These are phyloP conservation scores for Camarhynchus parvulus DNA, from an alignment of 2,113 vertebrate species.

Conservation along the genomic window DNA sequence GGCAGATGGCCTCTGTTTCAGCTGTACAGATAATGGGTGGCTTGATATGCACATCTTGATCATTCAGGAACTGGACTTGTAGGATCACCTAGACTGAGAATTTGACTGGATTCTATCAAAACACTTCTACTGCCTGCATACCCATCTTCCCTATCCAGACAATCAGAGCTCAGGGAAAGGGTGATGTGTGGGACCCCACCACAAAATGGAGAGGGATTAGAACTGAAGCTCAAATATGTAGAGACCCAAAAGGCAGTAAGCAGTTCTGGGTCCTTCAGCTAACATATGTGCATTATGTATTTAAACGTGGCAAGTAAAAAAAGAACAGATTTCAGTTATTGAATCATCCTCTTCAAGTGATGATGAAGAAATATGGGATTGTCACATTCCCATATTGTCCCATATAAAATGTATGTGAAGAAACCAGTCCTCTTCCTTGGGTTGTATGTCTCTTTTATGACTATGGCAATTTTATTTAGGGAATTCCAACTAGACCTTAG, in stretches of 20 bases:
- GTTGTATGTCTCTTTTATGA: not conserved
- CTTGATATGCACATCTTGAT: not conserved
- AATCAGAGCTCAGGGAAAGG: not conserved
- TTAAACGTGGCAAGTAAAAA: not conserved
- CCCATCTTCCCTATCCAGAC: not conserved
- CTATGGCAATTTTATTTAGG: not conserved
- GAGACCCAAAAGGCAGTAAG: not conserved
- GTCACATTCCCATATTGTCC: not conserved
- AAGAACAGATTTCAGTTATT: not conserved
- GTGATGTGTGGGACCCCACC: not conserved
- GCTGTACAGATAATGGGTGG: not conserved
- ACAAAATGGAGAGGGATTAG: not conserved
- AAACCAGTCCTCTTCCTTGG: not conserved
- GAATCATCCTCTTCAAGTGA: not conserved
- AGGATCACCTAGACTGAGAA: not conserved
- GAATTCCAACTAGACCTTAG: not conserved
- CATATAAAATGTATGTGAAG: not conserved
- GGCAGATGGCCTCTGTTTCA: not conserved
- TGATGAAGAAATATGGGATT: not conserved
- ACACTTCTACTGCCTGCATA: not conserved
- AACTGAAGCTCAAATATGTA: not conserved
- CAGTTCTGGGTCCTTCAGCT: not conserved
- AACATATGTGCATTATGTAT: not conserved
- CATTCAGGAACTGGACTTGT: not conserved
- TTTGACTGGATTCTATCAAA: not conserved